Base-by-base conservation (phyloP, 2,888 invertebrate species). In the Caenorhabditis sp. region DNA sequence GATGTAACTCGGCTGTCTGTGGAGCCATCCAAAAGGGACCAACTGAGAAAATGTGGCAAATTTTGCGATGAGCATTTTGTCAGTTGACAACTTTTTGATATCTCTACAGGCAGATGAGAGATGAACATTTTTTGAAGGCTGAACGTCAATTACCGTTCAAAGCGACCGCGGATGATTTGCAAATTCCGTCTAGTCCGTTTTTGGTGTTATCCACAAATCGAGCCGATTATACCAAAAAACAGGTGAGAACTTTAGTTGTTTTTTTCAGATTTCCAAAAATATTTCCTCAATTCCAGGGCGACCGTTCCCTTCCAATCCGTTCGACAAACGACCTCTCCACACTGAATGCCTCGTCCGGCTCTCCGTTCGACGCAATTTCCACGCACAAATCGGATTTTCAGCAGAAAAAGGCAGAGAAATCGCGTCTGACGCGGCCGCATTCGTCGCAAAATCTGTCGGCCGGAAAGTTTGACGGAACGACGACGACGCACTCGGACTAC, bases 301-400 rank as follows among this genome's bases (percentile, higher is more conserved):
- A 74, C 26, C 35, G 50, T 58, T 46, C 48, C 26, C 50, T n/a
- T n/a, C n/a, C n/a, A n/a, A n/a, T n/a, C n/a, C n/a, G n/a, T n/a
- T n/a, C n/a, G n/a, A n/a, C n/a, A n/a, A 46, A 70, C 55, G 41
- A 70, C 22, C 13, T 50, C 7, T 53, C 63, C 6, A 15, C 43
- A 1, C n/a, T n/a, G n/a, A n/a, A n/a, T n/a, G n/a, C n/a, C n/a
- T n/a, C 22, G 2, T 48, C 66, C 22, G 17, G 24, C 17, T 59
- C 52, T 32, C 70, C 70, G 45, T 61, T 72, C 17, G 62, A 72
- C 0, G 66, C 32, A 17, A 41, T 20, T 3, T 58, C 77, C 2
- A 72, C 72, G 9, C 55, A 72, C 56, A 66, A 68, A 15, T 55
- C 59, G 8, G 77, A 72, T 66, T 77, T 66, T 45, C 46, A 55